phyloP scores from a whole-genome alignment of 1,140 invertebrate genomes.

The Nasonia giraulti region DNA sequence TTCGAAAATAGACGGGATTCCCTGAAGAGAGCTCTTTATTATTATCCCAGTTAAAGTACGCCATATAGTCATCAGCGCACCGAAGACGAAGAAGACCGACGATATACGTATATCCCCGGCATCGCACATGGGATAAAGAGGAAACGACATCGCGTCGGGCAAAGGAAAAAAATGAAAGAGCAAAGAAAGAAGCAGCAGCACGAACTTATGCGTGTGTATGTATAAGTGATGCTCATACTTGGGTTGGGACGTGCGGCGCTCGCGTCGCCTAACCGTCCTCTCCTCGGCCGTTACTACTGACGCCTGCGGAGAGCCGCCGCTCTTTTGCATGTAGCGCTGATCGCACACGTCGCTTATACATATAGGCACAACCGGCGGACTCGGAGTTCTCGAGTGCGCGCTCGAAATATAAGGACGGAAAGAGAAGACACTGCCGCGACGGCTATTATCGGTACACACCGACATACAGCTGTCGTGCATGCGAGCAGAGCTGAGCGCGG shows the following conservation, averaged over 20 bases:
- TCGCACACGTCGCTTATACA: background rate
- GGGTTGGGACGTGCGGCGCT: background rate
- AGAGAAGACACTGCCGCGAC: background rate
- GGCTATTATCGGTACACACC: background rate
- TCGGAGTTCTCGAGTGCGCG: too few species aligned
- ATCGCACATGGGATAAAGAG: background rate
- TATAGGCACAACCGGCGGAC: too few species aligned
- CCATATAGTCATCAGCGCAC: background rate
- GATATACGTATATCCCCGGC: background rate
- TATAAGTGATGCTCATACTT: background rate
- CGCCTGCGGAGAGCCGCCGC: background rate
- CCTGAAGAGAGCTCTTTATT: background rate
- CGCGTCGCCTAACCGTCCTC: slow-evolving; percentile 37
- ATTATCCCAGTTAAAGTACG: background rate
- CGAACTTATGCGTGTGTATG: background rate
- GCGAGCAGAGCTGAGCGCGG: background rate
- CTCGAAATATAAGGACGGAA: slow-evolving; percentile 32
- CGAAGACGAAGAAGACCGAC: background rate
- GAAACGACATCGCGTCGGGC: background rate
- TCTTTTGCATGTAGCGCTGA: background rate
- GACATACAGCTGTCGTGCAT: background rate
- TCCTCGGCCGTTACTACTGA: slow-evolving; percentile 31
- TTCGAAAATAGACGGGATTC: background rate
- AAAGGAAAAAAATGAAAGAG: background rate
- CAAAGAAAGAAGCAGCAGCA: background rate